A percentile compares a stretch with the other conserved stretches of the same genome.
phyloP scores from a whole-genome alignment of 2,113 vertebrate genomes.

The Solenodon paradoxus region DNA sequence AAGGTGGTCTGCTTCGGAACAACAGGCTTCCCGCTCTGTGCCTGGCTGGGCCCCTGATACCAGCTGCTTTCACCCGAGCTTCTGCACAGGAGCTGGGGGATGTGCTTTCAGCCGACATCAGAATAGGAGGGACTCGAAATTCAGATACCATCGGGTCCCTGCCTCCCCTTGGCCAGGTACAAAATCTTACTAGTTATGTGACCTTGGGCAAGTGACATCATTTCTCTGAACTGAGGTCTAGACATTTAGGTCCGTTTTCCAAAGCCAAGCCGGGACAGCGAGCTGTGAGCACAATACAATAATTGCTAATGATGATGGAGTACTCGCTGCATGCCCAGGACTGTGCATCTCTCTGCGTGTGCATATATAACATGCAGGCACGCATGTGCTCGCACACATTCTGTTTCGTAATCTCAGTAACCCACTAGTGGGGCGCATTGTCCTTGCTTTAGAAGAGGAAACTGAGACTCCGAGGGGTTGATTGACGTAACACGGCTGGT shows the following conservation, averaged over 20 bases:
- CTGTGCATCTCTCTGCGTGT: neutral
- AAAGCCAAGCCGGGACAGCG: neutral
- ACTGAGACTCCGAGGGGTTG: neutral
- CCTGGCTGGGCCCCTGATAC: neutral
- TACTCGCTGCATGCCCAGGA: neutral
- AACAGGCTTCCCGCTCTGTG: neutral
- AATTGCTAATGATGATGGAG: neutral
- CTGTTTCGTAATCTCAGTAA: neutral
- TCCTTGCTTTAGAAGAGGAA: neutral
- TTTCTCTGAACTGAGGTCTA: neutral
- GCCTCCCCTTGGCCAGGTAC: neutral
- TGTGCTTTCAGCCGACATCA: neutral
- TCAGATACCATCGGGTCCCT: neutral
- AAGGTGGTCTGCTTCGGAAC: neutral
- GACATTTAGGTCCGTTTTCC: neutral
- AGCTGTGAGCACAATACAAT: neutral
- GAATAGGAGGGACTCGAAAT: neutral
- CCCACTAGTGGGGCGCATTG: neutral
- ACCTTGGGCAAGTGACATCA: no score
- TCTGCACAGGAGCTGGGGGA: neutral
- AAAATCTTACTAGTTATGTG: neutral
- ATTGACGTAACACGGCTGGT: neutral
- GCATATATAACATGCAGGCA: neutral
- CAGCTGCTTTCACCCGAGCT: neutral
- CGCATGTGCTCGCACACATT: neutral